Percentiles rank a stretch among this genome's conserved stretches.
These are phyloP conservation scores for Pseudomyrmex sp. DNA, from an alignment of 1,140 invertebrate species.

Conservation along the genomic window DNA sequence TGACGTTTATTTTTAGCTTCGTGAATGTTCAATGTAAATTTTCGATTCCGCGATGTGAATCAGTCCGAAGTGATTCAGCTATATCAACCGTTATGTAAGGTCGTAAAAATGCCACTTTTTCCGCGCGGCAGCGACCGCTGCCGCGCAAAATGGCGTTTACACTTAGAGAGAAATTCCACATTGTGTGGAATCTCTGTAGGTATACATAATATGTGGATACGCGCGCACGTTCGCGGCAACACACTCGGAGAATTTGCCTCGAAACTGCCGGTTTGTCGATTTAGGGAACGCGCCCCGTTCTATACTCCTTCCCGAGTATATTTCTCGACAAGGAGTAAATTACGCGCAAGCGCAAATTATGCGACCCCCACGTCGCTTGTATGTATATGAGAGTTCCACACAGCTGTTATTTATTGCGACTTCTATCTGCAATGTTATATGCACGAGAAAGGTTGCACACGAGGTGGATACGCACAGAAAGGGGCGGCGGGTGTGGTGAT, in stretches of 20 bases:
- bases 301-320: slow-evolving; percentile 8
- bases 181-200: background rate
- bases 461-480: background rate
- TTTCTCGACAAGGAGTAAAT: slow-evolving; percentile 63
- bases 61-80: slow-evolving; percentile 24
- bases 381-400: slow-evolving; percentile 24
- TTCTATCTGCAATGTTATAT: slow-evolving; percentile 58
- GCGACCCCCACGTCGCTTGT: slow-evolving; percentile 37
- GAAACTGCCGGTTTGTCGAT: slow-evolving; percentile 49
- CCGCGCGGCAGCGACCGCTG: background rate
- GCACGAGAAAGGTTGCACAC: background rate
- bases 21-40: slow-evolving; percentile 14
- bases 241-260: slow-evolving; percentile 28
- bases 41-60: slow-evolving; percentile 30
- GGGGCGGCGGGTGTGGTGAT: slow-evolving; percentile 6
- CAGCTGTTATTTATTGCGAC: slow-evolving; percentile 64
- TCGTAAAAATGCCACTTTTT: slow-evolving; percentile 43
- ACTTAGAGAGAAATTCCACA: slow-evolving; percentile 7
- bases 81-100: slow-evolving; percentile 21
- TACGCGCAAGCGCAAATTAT: slow-evolving; percentile 63
- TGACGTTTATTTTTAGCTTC: slow-evolving; percentile 12
- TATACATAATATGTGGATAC: slow-evolving; percentile 18
- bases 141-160: background rate
- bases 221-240: background rate
- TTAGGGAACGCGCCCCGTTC: slow-evolving; percentile 55